Evolutionary conservation across 1,140 invertebrate species (phyloP).

Genomic region (Monochamus saltuarius): DNA sequence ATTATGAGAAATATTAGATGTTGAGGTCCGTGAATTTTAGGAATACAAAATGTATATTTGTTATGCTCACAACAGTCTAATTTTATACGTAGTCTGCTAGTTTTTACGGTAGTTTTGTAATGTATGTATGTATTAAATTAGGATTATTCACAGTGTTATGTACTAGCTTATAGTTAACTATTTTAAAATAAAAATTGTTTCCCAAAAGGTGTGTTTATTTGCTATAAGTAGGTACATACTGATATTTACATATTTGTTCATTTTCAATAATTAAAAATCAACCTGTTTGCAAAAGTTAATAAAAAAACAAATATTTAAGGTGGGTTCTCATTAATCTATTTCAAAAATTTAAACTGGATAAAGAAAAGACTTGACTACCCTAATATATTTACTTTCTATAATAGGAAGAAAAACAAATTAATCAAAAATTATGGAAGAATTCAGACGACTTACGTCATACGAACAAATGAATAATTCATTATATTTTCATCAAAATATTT

Average conservation of each 20-base stretch:
- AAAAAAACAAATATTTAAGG: too few relatives aligned
- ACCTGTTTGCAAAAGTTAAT: too few relatives aligned
- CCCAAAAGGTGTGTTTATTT: slow-evolving; percentile 16
- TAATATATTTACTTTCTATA: too few relatives aligned
- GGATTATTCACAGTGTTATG: slow-evolving; percentile 34
- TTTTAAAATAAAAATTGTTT: slow-evolving; percentile 36
- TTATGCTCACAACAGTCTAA: slow-evolving; percentile 45
- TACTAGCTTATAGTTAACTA: slow-evolving; percentile 34
- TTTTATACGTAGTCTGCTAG: slow-evolving; percentile 43
- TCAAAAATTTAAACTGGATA: too few relatives aligned
- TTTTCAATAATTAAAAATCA: too few relatives aligned
- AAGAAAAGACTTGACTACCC: too few relatives aligned
- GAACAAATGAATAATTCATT: too few relatives aligned
- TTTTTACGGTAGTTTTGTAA: slow-evolving; percentile 40
- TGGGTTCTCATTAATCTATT: too few relatives aligned
- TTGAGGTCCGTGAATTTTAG: slow-evolving; percentile 9
- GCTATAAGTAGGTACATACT: not conserved
- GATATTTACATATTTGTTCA: slow-evolving; percentile 3
- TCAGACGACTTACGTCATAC: too few relatives aligned
- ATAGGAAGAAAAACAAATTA: too few relatives aligned
- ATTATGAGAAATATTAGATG: not conserved
- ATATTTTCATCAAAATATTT: too few relatives aligned
- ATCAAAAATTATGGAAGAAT: too few relatives aligned
- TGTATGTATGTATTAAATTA: slow-evolving; percentile 24
- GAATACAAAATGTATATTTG: slow-evolving; percentile 31